phyloP scores from a whole-genome alignment of 2,113 vertebrate genomes.

The Girardinichthys multiradiatus region DNA sequence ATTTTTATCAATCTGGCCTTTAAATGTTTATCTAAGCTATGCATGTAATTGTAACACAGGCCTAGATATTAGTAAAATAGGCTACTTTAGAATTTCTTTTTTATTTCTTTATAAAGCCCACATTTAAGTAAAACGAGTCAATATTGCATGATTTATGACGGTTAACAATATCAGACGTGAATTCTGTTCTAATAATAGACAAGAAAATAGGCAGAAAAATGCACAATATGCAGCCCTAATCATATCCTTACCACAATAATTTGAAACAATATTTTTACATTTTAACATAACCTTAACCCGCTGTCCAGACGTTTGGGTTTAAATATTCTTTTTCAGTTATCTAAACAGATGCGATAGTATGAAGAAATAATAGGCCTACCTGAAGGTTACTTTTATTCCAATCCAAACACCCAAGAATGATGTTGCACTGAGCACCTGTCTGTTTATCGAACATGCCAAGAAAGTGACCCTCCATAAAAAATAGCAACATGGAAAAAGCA shows the following conservation, averaged over 20 bases:
- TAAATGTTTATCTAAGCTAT: not conserved
- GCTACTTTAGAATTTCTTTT: not conserved
- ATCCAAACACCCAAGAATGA: conserved; percentile 52
- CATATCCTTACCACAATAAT: too few species aligned
- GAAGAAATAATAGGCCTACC: conserved; percentile 53
- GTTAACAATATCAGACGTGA: too few species aligned
- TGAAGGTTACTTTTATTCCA: conserved; percentile 60
- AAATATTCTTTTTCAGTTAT: not conserved
- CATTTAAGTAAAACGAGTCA: not conserved
- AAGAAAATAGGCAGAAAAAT: too few species aligned
- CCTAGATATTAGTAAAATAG: not conserved
- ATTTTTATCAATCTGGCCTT: not conserved
- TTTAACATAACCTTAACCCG: not conserved
- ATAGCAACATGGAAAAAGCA: conserved; percentile 20
- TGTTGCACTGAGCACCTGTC: conserved; percentile 49
- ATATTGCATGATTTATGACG: not conserved
- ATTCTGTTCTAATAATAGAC: too few species aligned
- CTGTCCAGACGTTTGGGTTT: not conserved
- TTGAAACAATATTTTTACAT: not conserved
- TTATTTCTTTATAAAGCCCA: not conserved
- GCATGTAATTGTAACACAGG: not conserved
- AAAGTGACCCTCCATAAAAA: conserved; percentile 72
- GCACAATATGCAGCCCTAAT: too few species aligned
- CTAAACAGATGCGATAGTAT: not conserved
- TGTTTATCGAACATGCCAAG: conserved; percentile 65